Conservation (phyloP, 2,888 invertebrate genomes). For the Acanthosepion lycidas region DNA sequence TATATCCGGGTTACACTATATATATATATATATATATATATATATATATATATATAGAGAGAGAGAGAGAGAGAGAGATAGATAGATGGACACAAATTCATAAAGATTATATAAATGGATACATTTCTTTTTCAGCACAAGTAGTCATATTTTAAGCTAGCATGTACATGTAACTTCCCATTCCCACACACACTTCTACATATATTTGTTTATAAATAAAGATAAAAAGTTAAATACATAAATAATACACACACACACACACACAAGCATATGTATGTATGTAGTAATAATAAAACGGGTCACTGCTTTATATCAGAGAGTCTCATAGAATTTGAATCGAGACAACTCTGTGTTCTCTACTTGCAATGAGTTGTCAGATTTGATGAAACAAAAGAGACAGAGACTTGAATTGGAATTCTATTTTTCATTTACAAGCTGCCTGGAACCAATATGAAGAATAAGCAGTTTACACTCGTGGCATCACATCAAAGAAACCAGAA, state of each 20-base stretch:
- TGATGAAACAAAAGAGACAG: not conserved
- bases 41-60: too few relatives aligned
- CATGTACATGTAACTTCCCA: too few relatives aligned
- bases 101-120: too few relatives aligned
- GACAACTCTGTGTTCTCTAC: not conserved
- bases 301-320: not conserved
- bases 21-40: too few relatives aligned
- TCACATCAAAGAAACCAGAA: not conserved
- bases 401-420: not conserved
- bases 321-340: not conserved
- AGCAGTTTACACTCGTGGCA: not conserved
- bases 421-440: not conserved
- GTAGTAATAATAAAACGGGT: not conserved
- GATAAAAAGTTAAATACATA: not conserved
- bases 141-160: too few relatives aligned
- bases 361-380: not conserved
- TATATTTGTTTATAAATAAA: too few relatives aligned
- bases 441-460: constrained; percentile 15
- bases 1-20: too few relatives aligned
- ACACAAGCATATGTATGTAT: not conserved
- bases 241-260: not conserved
- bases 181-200: too few relatives aligned
- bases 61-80: too few relatives aligned
- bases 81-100: too few relatives aligned
- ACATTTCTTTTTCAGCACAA: too few relatives aligned